Evolutionary conservation across 2,113 vertebrate species (phyloP), one percentile per base, ranked within the genome.

Genomic region (Dromiciops gliroides): DNA sequence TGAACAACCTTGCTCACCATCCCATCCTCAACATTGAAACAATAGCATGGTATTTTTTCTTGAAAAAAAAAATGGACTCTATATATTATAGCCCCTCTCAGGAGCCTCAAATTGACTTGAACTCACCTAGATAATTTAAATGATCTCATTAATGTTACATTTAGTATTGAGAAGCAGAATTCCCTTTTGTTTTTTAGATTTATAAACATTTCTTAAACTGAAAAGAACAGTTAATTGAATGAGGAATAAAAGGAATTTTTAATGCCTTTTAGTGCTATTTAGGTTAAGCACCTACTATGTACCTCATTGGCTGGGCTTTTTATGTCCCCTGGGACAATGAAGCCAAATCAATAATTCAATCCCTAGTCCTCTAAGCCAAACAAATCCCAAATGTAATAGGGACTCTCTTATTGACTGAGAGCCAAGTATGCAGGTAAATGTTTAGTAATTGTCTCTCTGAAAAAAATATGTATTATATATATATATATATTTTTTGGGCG

Each of bases 221-320:
- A 92, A 48, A 47, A 92, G 75, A 97, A 92, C 89, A 95, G 95
- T 91, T 97, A 89, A 95, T 95, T 89, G 96, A 97, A 31, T 97
- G 94, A 97, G 97, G 98, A 97, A 91, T 31, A 31, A 60, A 53
- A 53, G 56, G 28, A 7, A 56, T 56, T 56, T 56, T 28, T 12
- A 51, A 51, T 51, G 22, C 51, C 51, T 23, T 51, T 51, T 51
- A 51, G 6, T 23, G 51, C 22, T 6, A 23, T 51, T 51, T 51
- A 51, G 51, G 23, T 51, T 23, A 51, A 51, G 22, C 51, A 51
- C 19, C 22, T 51, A 23, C 22, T 51, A 23, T 23, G 51, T 51
- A n/a, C 51, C 51, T 51, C 51, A 51, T 51, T 51, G 51, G 3
- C 23, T 51, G 51, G 51, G 22, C 51, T 51, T 51, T 51, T 51